Conservation (phyloP, 2,888 invertebrate species). For the Drosophila colorata region DNA sequence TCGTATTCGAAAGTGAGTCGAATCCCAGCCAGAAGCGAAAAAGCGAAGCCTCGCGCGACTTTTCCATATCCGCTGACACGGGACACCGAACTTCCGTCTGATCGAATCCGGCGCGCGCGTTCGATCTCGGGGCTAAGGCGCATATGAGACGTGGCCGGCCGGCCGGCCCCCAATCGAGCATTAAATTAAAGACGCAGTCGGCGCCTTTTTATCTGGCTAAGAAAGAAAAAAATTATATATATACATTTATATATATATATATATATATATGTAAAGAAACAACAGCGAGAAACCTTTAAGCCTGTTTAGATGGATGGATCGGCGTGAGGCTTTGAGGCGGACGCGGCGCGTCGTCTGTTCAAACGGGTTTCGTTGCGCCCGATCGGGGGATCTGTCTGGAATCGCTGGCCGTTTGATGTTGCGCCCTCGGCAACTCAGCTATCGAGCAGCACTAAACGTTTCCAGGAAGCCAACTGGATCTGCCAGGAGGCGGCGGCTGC, state of each 20-base stretch:
- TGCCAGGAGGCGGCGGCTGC: conserved; percentile 48
- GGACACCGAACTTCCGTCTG: conserved; percentile 28
- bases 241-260: not conserved
- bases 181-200: conserved; percentile 57
- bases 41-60: not conserved
- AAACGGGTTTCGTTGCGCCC: conserved; percentile 70
- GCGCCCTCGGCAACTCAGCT: conserved; percentile 55
- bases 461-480: conserved; percentile 65
- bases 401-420: conserved; percentile 75
- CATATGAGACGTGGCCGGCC: conserved; percentile 69
- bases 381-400: conserved; percentile 60
- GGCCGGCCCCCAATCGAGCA: conserved; percentile 67
- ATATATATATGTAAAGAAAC: not conserved
- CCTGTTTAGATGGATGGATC: conserved; percentile 76
- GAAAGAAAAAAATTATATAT: not conserved
- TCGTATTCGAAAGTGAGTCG: conserved; percentile 18
- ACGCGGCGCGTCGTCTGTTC: conserved; percentile 63
- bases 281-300: conserved; percentile 52
- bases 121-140: conserved; percentile 15
- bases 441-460: conserved; percentile 61
- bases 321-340: conserved; percentile 66
- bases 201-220: conserved; percentile 67
- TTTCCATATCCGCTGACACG: conserved; percentile 16
- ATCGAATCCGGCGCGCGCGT: conserved; percentile 26
- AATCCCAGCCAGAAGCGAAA: not conserved